Base-by-base conservation (phyloP, 2,888 invertebrate species). In the Polia nebulosa region DNA sequence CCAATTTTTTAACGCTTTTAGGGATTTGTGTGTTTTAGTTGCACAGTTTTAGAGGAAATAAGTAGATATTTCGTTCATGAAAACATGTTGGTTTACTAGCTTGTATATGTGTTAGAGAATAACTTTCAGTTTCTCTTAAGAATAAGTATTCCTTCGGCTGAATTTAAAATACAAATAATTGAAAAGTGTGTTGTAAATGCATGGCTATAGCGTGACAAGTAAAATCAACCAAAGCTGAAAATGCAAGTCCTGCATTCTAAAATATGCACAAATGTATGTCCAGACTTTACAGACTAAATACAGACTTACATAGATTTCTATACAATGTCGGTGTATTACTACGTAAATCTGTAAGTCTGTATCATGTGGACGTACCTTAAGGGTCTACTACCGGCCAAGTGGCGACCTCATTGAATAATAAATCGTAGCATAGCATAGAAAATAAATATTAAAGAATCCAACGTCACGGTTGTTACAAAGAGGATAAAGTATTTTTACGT, bases 1-100 rank as follows among this genome's bases (percentile, higher is more conserved):
- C 93, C 88, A 87, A 86, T 84, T 83, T 76, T 85, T 82, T 86
- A 88, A 89, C 78, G 92, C 91, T 92, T 92, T 63, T 85, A 84
- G 75, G 76, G 80, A 82, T 79, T 76, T 86, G 86, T 86, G 84
- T 88, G 87, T 81, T 85, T 84, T 84, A 85, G 85, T 89, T 89
- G 91, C 92, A 89, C 88, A 85, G 85, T 76, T 61, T 59, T 74
- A 72, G 55, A 61, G 72, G 70, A 72, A 64, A 70, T 71, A 77
- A 80, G 74, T 75, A 75, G 78, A 68, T 65, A 64, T 59, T 55
- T 65, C 69, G 51, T 77, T 51, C 62, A 72, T 73, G 75, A 71
- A 62, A 51, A 72, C 68, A 67, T 72, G 41, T 75, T 67, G 72
- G 52, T 76, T 66, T 72, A 60, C 56, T 67, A 64, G 80, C 82